phyloP scores from a whole-genome alignment of 2,888 invertebrate genomes.

The Bedellia somnulentella region DNA sequence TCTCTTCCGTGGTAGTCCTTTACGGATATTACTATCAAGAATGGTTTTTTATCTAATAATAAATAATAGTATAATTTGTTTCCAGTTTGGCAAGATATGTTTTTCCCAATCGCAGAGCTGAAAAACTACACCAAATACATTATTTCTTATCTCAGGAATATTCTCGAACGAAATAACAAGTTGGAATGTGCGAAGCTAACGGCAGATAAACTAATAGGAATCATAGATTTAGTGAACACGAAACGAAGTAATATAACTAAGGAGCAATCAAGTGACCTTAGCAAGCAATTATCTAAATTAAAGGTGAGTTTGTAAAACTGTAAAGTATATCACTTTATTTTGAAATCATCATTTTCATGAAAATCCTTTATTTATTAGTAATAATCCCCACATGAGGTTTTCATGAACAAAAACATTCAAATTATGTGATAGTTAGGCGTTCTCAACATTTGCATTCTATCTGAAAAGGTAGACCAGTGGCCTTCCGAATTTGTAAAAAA shows the following conservation, averaged over 20 bases:
- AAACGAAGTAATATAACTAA: slow-evolving; percentile 58
- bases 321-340: too few relatives aligned
- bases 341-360: too few relatives aligned
- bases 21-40: too few relatives aligned
- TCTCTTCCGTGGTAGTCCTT: too few relatives aligned
- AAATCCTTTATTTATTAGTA: too few relatives aligned
- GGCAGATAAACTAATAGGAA: slow-evolving; percentile 60
- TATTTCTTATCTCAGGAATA: slow-evolving; percentile 60
- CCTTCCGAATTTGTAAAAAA: too few relatives aligned
- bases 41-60: too few relatives aligned
- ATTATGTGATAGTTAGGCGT: too few relatives aligned
- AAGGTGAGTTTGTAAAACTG: slow-evolving; percentile 53
- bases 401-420: too few relatives aligned
- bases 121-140: slow-evolving; percentile 71
- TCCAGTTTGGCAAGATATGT: slow-evolving; percentile 74
- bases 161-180: slow-evolving; percentile 40
- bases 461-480: too few relatives aligned
- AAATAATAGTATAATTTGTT: slow-evolving; percentile 2
- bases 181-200: slow-evolving; percentile 35
- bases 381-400: too few relatives aligned
- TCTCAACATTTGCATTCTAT: too few relatives aligned
- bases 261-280: slow-evolving; percentile 57
- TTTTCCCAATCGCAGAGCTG: slow-evolving; percentile 71
- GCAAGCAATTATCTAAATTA: slow-evolving; percentile 53
- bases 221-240: slow-evolving; percentile 62